phyloP scores from a whole-genome alignment of 2,113 vertebrate species.

The Ochotona curzoniae region DNA sequence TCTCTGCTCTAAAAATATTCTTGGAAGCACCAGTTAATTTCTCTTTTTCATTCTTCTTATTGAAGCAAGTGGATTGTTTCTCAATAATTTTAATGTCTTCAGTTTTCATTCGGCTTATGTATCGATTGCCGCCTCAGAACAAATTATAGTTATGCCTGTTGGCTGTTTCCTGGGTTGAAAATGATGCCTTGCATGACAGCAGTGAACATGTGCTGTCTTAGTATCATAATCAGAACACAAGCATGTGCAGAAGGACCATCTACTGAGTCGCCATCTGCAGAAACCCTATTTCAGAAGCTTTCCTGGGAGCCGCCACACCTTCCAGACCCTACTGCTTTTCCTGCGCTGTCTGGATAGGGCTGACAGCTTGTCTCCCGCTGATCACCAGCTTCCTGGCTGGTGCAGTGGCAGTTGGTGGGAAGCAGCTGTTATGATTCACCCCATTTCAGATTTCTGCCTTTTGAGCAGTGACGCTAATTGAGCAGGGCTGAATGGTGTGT shows the following conservation, averaged over 20 bases:
- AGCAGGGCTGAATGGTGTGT: slow-evolving; percentile 62
- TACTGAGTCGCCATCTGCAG: slow-evolving; percentile 10
- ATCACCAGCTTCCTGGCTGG: slow-evolving; percentile 58
- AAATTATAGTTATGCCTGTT: background rate
- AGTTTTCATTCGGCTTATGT: slow-evolving; percentile 10
- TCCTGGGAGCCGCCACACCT: background rate
- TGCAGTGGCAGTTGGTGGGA: slow-evolving; percentile 27
- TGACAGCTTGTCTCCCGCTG: slow-evolving; percentile 8
- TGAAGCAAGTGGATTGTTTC: slow-evolving; percentile 41
- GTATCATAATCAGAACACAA: slow-evolving; percentile 48
- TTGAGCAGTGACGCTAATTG: slow-evolving; percentile 43
- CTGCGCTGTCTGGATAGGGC: slow-evolving; percentile 1
- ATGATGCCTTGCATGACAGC: background rate
- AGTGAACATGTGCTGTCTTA: slow-evolving; percentile 55
- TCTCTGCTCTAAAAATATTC: slow-evolving; percentile 9
- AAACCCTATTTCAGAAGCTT: slow-evolving; percentile 41
- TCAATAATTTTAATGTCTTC: slow-evolving; percentile 41
- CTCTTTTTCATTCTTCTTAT: slow-evolving; percentile 49
- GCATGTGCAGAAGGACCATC: slow-evolving; percentile 8
- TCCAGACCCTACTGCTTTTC: background rate
- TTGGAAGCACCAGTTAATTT: slow-evolving; percentile 17
- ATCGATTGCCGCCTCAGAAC: slow-evolving; percentile 53
- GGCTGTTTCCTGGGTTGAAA: background rate
- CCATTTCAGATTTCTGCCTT: slow-evolving; percentile 61
- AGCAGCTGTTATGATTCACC: slow-evolving; percentile 75